Percentiles rank a stretch among this genome's conserved stretches.
phyloP scores from a whole-genome alignment of 2,113 vertebrate species.

The Hemichromis elongatus region DNA sequence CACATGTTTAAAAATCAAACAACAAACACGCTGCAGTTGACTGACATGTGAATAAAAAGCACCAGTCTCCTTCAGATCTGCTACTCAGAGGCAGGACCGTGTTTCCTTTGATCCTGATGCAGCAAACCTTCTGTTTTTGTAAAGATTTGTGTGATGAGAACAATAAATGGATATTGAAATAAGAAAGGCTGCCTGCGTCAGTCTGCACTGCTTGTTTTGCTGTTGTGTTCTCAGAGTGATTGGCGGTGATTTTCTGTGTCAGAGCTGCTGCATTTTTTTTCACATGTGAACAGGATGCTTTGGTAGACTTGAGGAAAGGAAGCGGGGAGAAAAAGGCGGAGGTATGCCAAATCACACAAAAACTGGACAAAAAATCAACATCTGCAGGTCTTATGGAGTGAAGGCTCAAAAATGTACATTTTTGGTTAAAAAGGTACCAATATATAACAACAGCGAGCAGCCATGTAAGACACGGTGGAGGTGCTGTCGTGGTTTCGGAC shows the following conservation, averaged over 20 bases:
- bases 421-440: neutral
- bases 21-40: slow-evolving; percentile 22
- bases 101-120: slow-evolving; percentile 53
- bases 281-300: neutral
- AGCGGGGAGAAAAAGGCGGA: neutral
- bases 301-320: neutral
- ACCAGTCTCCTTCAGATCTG: slow-evolving; percentile 33
- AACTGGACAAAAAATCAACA: neutral
- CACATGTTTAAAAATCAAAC: slow-evolving; percentile 7
- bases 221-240: neutral
- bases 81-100: slow-evolving; percentile 29
- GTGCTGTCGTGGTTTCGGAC: neutral
- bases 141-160: slow-evolving; percentile 68
- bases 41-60: slow-evolving; percentile 33
- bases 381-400: neutral
- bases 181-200: slow-evolving; percentile 20
- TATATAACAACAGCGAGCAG: neutral
- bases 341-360: neutral
- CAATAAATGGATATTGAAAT: slow-evolving; percentile 73
- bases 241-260: neutral
- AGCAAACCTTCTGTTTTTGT: slow-evolving; percentile 64
- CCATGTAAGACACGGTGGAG: neutral
- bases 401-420: neutral
- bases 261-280: neutral
- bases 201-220: neutral